Evolutionary conservation across 2,113 vertebrate genomes (phyloP).

Genomic region (Saccopteryx bilineata): DNA sequence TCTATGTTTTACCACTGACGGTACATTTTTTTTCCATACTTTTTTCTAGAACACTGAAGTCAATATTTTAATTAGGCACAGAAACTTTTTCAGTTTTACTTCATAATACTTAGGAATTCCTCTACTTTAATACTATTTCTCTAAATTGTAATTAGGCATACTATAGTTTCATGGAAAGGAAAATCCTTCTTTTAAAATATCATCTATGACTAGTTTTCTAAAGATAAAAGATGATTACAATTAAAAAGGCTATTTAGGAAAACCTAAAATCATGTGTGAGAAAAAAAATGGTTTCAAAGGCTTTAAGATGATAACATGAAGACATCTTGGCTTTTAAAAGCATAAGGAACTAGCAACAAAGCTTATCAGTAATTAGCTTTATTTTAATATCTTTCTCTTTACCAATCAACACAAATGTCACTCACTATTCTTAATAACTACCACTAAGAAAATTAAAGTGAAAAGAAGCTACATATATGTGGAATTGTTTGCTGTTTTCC

Average conservation of each 20-base stretch:
- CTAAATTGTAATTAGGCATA: neutral
- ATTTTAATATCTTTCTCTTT: neutral
- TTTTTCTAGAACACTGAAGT: constrained; percentile 21
- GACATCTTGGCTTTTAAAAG: neutral
- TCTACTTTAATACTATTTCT: constrained; percentile 46
- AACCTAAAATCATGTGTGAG: constrained; percentile 42
- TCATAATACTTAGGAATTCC: constrained; percentile 30
- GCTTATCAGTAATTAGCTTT: constrained; percentile 34
- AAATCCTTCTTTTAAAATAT: constrained; percentile 42
- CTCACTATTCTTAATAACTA: neutral
- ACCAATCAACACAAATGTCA: constrained; percentile 27
- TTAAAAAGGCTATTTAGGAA: constrained; percentile 41
- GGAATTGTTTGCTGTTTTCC: constrained; percentile 5
- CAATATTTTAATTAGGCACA: constrained; percentile 50
- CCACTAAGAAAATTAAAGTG: constrained; percentile 63
- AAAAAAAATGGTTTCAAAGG: neutral
- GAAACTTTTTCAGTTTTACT: neutral
- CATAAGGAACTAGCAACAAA: constrained; percentile 42
- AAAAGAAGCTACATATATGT: neutral
- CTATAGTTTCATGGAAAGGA: neutral
- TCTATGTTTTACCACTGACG: neutral
- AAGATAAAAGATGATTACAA: neutral
- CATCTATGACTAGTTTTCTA: constrained; percentile 14
- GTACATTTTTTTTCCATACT: neutral
- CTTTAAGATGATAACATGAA: constrained; percentile 53